Base-by-base conservation (phyloP, 2,888 invertebrate genomes). In the Trichogramma dendrolimi region DNA sequence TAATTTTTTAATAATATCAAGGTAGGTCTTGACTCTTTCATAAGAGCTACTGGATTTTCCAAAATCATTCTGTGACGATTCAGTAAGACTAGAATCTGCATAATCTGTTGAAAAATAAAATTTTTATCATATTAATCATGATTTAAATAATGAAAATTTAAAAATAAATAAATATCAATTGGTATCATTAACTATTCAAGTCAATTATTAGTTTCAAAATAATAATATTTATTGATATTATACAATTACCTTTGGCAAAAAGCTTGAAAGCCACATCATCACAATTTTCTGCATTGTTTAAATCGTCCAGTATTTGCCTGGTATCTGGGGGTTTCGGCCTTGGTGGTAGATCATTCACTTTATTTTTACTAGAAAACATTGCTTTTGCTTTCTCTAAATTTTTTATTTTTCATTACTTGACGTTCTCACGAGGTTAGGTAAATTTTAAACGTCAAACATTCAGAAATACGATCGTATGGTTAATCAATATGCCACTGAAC, bases 1-100 rank as follows among this genome's bases (percentile, higher is more conserved):
- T 52, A 81, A 71, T 44, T 73, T 75, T 51, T 74, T 71, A 62
- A 74, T 79, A 6, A 73, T 71, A 58, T 73, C 74, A 55, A 81
- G 68, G 67, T 75, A 78, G 4, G 65, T 70, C 65, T 75, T 74
- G 0, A 77, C 72, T 67, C 75, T 73, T 48, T 71, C 70, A 64
- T 78, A 80, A 42, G 75, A 27, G 27, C 27, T 27, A 27, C 27
- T 27, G 1, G 27, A 27, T 27, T 27, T 27, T 27, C 27, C 27
- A 27, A 27, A 61, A 42, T 63, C 63, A 42, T 48, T 58, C 39
- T 55, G 62, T 11, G 52, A 55, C 46, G 63, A 56, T 40, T 66
- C 66, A 63, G 14, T 10, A 59, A 10, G n/a, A 46, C n/a, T 27
- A 27, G 27, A 27, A 27, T 27, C 27, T 27, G 27, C 27, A 27